A percentile compares a stretch with the other conserved stretches of the same genome.
These are phyloP conservation scores for Crepidodera aurea DNA, from an alignment of 2,888 invertebrate genomes.

Conservation along the genomic window DNA sequence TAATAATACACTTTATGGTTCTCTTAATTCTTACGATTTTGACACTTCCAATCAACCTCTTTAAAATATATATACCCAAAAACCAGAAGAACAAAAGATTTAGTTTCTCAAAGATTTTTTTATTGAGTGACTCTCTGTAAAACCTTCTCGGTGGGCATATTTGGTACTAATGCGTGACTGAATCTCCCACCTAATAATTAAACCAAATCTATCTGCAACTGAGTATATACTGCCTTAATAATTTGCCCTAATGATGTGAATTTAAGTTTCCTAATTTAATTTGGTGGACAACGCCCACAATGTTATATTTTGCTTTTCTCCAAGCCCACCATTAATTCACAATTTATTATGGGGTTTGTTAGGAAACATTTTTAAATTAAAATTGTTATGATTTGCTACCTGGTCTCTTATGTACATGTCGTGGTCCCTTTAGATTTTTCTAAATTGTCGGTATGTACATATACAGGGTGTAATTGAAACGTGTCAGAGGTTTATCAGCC, in stretches of 20 bases:
- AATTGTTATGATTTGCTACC: conserved; percentile 10
- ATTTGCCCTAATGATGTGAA: conserved; percentile 34
- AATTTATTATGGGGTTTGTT: conserved; percentile 20
- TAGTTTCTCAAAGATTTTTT: too few relatives aligned
- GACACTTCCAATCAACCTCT: too few relatives aligned
- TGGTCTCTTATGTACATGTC: neutral
- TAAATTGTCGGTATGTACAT: too few relatives aligned
- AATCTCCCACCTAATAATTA: conserved; percentile 27
- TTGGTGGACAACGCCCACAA: conserved; percentile 30
- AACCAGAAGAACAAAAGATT: too few relatives aligned
- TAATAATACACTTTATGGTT: too few relatives aligned
- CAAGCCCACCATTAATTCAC: conserved; percentile 22
- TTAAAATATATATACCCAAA: too few relatives aligned
- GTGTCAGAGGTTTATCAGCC: too few relatives aligned
- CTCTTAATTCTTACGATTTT: too few relatives aligned
- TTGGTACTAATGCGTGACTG: conserved; percentile 12
- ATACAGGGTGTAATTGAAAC: too few relatives aligned
- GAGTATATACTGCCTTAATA: conserved; percentile 25
- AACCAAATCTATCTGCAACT: conserved; percentile 29
- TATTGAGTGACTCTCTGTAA: neutral
- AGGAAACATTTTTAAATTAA: neutral
- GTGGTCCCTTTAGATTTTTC: too few relatives aligned
- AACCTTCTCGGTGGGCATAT: conserved; percentile 2
- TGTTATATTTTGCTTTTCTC: conserved; percentile 18
- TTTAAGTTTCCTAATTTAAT: conserved; percentile 29